A percentile compares a stretch with the other conserved stretches of the same genome.
Evolutionary conservation across 35 echinoderm and acorn worm species (phyloP).

Genomic region (Stichopus chloronotus): DNA sequence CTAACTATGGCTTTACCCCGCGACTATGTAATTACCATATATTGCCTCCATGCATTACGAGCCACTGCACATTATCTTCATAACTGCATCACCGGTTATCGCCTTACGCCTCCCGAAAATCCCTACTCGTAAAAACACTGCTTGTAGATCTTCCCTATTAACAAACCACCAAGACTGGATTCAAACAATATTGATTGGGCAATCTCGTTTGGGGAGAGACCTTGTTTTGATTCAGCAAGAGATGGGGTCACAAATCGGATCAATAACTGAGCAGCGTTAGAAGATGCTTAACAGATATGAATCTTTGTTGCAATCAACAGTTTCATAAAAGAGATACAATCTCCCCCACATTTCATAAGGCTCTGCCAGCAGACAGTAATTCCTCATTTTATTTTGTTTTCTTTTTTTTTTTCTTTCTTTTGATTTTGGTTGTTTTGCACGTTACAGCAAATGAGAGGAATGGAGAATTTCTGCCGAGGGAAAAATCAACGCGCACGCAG

Average conservation of each 20-base stretch:
- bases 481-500: no score
- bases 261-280: conserved; percentile 54
- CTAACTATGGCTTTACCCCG: background rate
- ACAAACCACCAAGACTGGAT: conserved; percentile 47
- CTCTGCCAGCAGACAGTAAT: background rate
- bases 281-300: conserved; percentile 55
- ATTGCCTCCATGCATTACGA: background rate
- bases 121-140: conserved; percentile 29
- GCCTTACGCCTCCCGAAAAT: conserved; percentile 31
- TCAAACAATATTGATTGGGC: conserved; percentile 59
- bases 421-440: no score
- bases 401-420: background rate
- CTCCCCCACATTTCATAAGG: background rate
- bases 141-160: conserved; percentile 59
- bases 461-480: no score
- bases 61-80: background rate
- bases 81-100: conserved; percentile 42
- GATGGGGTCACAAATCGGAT: conserved; percentile 60
- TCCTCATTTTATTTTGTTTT: background rate
- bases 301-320: conserved; percentile 53
- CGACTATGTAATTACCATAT: background rate
- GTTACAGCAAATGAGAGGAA: no score
- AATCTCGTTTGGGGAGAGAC: conserved; percentile 62
- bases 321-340: conserved; percentile 53
- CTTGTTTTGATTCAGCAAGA: conserved; percentile 60